Conservation (phyloP, 1,140 invertebrate genomes). For the Dendrolimus punctatus region DNA sequence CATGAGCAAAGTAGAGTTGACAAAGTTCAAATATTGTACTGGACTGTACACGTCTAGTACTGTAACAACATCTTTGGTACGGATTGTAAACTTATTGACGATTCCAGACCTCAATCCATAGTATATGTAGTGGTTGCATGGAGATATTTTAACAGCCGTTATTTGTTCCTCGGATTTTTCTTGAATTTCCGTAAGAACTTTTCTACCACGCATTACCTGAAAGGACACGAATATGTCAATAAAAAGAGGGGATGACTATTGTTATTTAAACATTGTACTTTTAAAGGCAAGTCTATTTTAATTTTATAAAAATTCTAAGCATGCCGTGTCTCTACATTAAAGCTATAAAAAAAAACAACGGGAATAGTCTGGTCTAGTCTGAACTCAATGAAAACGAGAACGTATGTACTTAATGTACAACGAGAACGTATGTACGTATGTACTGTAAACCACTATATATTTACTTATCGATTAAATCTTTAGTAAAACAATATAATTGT, state of each 20-base stretch:
- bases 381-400: no score
- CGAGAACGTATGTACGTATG: no score
- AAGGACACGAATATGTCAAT: constrained; percentile 9
- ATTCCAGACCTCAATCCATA: constrained; percentile 44
- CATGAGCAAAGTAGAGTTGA: constrained; percentile 37
- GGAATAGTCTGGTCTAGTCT: no score
- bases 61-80: constrained; percentile 36
- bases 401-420: no score
- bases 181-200: constrained; percentile 48
- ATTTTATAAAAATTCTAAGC: no score
- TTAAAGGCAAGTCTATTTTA: no score
- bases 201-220: constrained; percentile 55
- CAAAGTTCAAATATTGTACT: constrained; percentile 47
- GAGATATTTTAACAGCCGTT: constrained; percentile 47
- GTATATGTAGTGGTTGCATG: constrained; percentile 56
- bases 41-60: constrained; percentile 49
- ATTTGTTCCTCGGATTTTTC: constrained; percentile 40
- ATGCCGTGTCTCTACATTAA: no score
- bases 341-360: no score
- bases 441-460: no score
- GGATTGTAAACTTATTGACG: constrained; percentile 39
- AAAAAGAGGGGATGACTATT: neutral
- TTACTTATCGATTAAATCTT: no score
- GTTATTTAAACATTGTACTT: no score
- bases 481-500: no score